Percentiles rank a stretch among this genome's conserved stretches.
Evolutionary conservation across 2,888 invertebrate species (phyloP).

Genomic region (Polydrusus cervinus): DNA sequence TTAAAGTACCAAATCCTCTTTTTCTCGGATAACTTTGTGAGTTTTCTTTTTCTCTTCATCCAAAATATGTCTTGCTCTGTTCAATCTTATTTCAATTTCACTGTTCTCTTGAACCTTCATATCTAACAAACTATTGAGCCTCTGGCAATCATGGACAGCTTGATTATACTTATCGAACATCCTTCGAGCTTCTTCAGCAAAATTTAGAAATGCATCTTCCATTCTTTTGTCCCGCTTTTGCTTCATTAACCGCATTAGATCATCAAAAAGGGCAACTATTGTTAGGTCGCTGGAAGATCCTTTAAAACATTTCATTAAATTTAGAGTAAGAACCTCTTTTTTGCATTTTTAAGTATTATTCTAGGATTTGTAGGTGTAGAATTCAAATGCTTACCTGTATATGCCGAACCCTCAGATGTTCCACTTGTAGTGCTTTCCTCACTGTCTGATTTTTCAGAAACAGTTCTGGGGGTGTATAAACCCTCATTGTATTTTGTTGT

Average conservation of each 20-base stretch:
- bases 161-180: conserved; percentile 81
- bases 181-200: conserved; percentile 82
- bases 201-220: conserved; percentile 69
- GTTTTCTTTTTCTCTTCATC: conserved; percentile 86
- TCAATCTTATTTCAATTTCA: conserved; percentile 86
- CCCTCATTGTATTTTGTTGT: conserved; percentile 51
- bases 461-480: conserved; percentile 45
- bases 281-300: conserved; percentile 56
- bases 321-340: neutral
- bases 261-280: conserved; percentile 62
- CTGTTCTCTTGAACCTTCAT: conserved; percentile 81
- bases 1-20: conserved; percentile 49
- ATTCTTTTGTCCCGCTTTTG: conserved; percentile 53
- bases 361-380: neutral
- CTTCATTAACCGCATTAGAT: conserved; percentile 57
- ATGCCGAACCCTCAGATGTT: conserved; percentile 45
- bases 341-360: too few species aligned
- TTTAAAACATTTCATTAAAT: conserved; percentile 13
- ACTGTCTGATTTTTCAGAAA: conserved; percentile 59
- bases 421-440: conserved; percentile 58
- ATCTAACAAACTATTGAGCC: conserved; percentile 82
- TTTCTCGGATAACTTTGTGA: conserved; percentile 49
- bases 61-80: conserved; percentile 85
- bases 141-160: conserved; percentile 81
- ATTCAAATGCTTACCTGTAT: conserved; percentile 21